phyloP scores from a whole-genome alignment of 2,888 invertebrate genomes.

The Pristionchus mayeri region DNA sequence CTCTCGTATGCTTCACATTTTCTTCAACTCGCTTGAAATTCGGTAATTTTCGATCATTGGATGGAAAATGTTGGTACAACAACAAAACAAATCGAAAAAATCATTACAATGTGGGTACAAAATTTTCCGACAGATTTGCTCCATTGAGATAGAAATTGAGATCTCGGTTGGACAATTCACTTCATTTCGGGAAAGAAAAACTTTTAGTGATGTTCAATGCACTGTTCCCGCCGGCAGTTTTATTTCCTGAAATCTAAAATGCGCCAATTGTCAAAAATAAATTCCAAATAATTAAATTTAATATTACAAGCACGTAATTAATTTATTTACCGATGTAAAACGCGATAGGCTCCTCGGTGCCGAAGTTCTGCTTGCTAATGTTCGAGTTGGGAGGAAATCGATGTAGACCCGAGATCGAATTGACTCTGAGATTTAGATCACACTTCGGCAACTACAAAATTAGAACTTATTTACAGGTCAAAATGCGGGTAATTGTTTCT shows the following conservation, averaged over 20 bases:
- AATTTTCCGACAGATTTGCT: too few relatives aligned
- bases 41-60: too few relatives aligned
- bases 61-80: neutral
- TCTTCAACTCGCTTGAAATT: too few relatives aligned
- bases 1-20: too few relatives aligned
- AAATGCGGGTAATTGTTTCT: too few relatives aligned
- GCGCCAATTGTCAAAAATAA: neutral
- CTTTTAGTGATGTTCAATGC: neutral
- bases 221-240: neutral
- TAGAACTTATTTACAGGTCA: too few relatives aligned
- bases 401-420: neutral
- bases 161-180: too few relatives aligned
- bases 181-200: too few relatives aligned
- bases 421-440: neutral
- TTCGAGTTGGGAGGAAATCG: conserved; percentile 19
- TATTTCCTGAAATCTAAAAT: neutral
- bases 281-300: neutral
- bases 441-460: neutral
- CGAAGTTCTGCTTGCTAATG: conserved; percentile 32
- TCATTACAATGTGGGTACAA: too few relatives aligned
- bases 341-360: conserved; percentile 21
- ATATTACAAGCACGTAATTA: neutral
- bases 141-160: too few relatives aligned
- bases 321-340: conserved; percentile 18
- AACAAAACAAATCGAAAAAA: too few relatives aligned